These are phyloP conservation scores for Eupithecia dodoneata DNA, from an alignment of 2,888 invertebrate genomes.

Conservation along the genomic window DNA sequence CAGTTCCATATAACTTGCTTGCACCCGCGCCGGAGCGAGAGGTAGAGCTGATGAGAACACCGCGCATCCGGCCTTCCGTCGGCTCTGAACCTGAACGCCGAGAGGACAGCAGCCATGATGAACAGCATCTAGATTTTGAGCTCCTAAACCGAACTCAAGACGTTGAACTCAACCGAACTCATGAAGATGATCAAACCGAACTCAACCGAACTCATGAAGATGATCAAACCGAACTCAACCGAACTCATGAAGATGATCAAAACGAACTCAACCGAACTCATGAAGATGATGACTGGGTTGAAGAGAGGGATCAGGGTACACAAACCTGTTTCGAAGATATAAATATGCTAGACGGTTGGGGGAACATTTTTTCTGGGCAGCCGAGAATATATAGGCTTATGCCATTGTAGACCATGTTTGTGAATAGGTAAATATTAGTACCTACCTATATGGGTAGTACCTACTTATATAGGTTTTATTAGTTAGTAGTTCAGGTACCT, in stretches of 20 bases:
- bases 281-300: background rate
- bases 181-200: too few species aligned
- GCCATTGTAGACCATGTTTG: constrained; percentile 11
- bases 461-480: too few species aligned
- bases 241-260: too few species aligned
- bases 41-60: background rate
- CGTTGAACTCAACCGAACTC: background rate
- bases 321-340: background rate
- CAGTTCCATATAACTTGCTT: background rate
- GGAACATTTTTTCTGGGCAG: background rate
- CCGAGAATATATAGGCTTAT: background rate
- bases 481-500: background rate
- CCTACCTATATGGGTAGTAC: background rate
- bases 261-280: too few species aligned
- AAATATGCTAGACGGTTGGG: background rate
- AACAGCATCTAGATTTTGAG: background rate
- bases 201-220: too few species aligned
- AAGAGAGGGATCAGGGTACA: background rate
- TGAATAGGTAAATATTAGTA: background rate
- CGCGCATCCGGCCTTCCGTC: background rate
- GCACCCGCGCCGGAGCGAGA: background rate
- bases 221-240: too few species aligned
- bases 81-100: background rate
- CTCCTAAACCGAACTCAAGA: background rate
- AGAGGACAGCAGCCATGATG: background rate